Evolutionary conservation across 2,888 invertebrate species (phyloP).

Genomic region (Lottia scabra): DNA sequence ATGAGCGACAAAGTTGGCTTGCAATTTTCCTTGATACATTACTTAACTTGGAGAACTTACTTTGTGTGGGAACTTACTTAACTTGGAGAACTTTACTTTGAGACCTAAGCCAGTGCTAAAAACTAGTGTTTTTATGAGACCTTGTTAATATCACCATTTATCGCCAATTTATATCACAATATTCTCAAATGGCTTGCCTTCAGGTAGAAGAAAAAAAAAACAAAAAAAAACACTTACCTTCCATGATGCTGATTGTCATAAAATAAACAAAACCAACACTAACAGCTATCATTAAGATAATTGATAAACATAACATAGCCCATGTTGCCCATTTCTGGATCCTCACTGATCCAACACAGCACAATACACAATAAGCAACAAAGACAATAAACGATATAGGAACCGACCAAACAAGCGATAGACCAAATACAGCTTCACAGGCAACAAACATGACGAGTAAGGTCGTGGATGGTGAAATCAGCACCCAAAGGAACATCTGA

Average conservation of each 20-base stretch:
- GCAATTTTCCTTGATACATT: too few relatives aligned
- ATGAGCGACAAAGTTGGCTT: too few relatives aligned
- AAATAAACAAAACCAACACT: conserved; percentile 40
- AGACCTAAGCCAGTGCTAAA: too few relatives aligned
- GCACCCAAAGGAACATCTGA: conserved; percentile 44
- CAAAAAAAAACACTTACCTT: conserved; percentile 24
- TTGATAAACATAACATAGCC: conserved; percentile 32
- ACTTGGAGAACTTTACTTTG: too few relatives aligned
- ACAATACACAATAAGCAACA: conserved; percentile 33
- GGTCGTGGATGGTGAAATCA: conserved; percentile 45
- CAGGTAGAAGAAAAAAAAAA: background rate
- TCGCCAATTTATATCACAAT: too few relatives aligned
- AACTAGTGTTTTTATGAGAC: too few relatives aligned
- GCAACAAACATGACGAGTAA: conserved; percentile 40
- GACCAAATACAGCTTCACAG: conserved; percentile 41
- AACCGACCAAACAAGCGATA: conserved; percentile 28
- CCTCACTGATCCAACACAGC: conserved; percentile 30
- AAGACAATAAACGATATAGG: conserved; percentile 30
- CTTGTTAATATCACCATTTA: too few relatives aligned
- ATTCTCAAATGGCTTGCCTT: too few relatives aligned
- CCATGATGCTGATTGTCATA: conserved; percentile 31
- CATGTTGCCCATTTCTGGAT: conserved; percentile 38
- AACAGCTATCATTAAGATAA: conserved; percentile 32
- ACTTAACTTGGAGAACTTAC: too few relatives aligned
- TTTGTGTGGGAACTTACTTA: too few relatives aligned